Conservation (phyloP, 2,888 invertebrate species). For the Sipha maydis region DNA sequence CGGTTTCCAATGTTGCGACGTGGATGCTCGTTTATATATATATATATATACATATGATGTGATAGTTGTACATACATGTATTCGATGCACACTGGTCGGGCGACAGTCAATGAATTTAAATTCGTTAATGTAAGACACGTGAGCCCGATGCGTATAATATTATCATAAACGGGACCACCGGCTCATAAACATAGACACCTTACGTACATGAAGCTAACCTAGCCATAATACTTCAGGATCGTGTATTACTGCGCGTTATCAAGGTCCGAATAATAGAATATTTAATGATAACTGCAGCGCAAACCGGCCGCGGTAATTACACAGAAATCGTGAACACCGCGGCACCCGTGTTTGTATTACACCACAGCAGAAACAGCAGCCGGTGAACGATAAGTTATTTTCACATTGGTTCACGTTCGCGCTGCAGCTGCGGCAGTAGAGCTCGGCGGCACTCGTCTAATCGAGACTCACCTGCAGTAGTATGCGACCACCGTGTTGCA, state of each 20-base stretch:
- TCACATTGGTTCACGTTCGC: neutral
- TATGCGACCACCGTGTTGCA: neutral
- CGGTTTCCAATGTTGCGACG: neutral
- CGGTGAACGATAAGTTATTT: neutral
- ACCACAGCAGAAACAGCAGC: too few species aligned
- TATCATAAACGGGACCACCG: too few species aligned
- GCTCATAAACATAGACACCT: too few species aligned
- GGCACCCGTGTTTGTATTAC: neutral
- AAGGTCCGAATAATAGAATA: neutral
- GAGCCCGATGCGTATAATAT: neutral
- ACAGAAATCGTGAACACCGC: neutral
- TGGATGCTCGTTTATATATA: conserved; percentile 5
- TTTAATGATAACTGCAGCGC: neutral
- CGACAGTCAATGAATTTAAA: conserved; percentile 22
- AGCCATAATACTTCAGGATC: too few species aligned
- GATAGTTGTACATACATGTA: neutral
- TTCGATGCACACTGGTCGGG: neutral
- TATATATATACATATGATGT: neutral
- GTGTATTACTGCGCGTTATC: neutral
- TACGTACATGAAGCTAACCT: too few species aligned
- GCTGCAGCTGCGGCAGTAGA: neutral
- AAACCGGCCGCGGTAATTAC: neutral
- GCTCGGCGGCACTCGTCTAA: neutral
- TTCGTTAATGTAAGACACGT: neutral
- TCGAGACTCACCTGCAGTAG: neutral